phyloP scores from a whole-genome alignment of 2,888 invertebrate genomes.

The Trachelus troglodyta region DNA sequence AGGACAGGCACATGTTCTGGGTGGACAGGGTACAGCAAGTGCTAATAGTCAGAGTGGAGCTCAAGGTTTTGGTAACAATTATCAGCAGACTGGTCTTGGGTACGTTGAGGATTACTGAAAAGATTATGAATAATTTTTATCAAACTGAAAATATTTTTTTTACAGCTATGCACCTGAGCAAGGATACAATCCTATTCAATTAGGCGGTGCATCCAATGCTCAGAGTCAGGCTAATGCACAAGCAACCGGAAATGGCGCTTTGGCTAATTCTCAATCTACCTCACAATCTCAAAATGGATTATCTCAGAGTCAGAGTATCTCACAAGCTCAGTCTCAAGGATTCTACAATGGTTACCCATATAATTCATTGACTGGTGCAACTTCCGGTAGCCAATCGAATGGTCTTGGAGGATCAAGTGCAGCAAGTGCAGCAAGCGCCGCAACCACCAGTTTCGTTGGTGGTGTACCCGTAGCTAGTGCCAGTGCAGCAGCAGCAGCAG shows the following conservation, averaged over 20 bases:
- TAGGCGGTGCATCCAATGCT: not conserved
- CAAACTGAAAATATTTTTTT: not conserved
- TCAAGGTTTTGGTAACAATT: conserved; percentile 6
- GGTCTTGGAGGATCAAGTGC: conserved; percentile 19
- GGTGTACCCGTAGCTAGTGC: conserved; percentile 32
- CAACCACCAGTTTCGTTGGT: conserved; percentile 25
- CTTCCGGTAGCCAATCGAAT: conserved; percentile 17
- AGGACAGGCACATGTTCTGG: conserved; percentile 4
- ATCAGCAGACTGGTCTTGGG: conserved; percentile 11
- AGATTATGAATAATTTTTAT: not conserved
- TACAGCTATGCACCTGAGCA: conserved; percentile 10
- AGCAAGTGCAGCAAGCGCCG: conserved; percentile 29
- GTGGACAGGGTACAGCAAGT: conserved; percentile 10
- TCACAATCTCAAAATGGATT: conserved; percentile 7
- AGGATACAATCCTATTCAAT: not conserved
- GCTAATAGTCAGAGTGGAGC: conserved; percentile 4
- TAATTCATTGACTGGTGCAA: conserved; percentile 12
- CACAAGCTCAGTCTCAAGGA: conserved; percentile 14
- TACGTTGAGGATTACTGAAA: not conserved
- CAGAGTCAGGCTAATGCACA: conserved; percentile 16
- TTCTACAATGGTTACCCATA: conserved; percentile 14
- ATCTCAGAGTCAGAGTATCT: conserved; percentile 16
- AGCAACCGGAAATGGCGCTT: conserved; percentile 10
- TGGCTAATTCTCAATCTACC: conserved; percentile 15
- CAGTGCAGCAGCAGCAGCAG: conserved; percentile 30